These are phyloP conservation scores for Oryzias curvinotus DNA, from an alignment of 2,113 vertebrate genomes.

Conservation along the genomic window DNA sequence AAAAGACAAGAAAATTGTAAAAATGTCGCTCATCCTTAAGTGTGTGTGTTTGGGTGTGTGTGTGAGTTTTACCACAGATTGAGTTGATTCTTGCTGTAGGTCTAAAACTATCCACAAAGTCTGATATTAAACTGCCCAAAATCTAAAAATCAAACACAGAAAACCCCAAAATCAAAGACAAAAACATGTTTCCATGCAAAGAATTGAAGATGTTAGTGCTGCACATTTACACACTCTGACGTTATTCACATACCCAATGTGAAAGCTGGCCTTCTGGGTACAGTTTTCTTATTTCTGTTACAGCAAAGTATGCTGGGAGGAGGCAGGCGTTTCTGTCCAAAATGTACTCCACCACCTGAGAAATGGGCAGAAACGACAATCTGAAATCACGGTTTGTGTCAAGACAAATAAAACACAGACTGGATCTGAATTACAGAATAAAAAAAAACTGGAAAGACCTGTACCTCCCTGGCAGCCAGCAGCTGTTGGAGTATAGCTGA, in stretches of 20 bases:
- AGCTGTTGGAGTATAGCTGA: conserved; percentile 97
- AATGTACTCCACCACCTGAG: conserved; percentile 95
- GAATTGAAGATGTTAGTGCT: neutral
- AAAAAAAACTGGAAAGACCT: neutral
- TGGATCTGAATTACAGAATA: neutral
- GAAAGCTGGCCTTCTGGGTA: conserved; percentile 96
- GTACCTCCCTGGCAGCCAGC: conserved; percentile 91
- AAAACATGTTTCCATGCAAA: neutral
- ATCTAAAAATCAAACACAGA: conserved; percentile 73
- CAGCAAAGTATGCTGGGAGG: conserved; percentile 94
- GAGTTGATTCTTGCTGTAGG: conserved; percentile 99
- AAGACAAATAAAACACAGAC: neutral
- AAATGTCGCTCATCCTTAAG: too few species aligned
- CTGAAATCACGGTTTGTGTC: accelerated
- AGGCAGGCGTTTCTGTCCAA: conserved; percentile 97
- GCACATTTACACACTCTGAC: neutral
- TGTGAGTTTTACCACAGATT: conserved; percentile 88
- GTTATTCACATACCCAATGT: conserved; percentile 86
- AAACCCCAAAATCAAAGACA: neutral
- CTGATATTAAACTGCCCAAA: conserved; percentile 92
- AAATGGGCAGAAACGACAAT: neutral
- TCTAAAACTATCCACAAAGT: conserved; percentile 98
- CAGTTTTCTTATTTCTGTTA: conserved; percentile 95
- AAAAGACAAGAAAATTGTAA: too few species aligned
- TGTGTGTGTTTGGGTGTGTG: neutral